These are phyloP conservation scores for Anseranas semipalmata DNA, from an alignment of 2,113 vertebrate genomes.

Conservation along the genomic window DNA sequence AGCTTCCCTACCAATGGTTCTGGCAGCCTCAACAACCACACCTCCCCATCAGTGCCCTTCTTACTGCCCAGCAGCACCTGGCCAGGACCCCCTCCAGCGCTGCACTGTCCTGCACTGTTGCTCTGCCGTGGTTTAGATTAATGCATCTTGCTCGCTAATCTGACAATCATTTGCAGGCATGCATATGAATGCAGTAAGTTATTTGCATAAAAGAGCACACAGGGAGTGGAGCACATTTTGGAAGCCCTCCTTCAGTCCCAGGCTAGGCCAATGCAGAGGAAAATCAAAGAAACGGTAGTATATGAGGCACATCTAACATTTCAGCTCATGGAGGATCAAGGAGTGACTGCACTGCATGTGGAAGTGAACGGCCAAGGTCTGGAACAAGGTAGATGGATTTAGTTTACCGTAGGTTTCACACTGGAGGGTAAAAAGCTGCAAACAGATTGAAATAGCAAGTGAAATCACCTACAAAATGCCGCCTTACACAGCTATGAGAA, in stretches of 20 bases:
- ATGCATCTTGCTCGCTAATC: background rate
- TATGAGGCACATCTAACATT: background rate
- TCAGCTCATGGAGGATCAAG: background rate
- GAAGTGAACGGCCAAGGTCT: background rate
- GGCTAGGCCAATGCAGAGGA: background rate
- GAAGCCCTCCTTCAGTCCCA: background rate
- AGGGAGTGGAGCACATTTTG: background rate
- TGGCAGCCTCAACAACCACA: background rate
- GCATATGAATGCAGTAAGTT: background rate
- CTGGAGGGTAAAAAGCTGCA: background rate
- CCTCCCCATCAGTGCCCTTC: background rate
- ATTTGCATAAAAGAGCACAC: background rate
- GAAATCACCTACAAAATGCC: background rate
- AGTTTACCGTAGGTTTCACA: background rate
- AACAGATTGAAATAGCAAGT: background rate
- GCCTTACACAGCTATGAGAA: background rate
- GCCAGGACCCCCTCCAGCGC: background rate
- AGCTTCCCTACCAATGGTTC: background rate
- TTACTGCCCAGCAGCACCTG: background rate
- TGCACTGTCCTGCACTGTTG: background rate
- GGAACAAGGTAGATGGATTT: background rate
- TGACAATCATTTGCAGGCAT: background rate
- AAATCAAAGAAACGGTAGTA: background rate
- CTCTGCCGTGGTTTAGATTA: background rate
- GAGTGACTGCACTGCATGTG: background rate